Percentiles rank a stretch among this genome's conserved stretches.
Conservation (phyloP, 2,797 vertebrate genomes). For the Microhierax caerulescens region DNA sequence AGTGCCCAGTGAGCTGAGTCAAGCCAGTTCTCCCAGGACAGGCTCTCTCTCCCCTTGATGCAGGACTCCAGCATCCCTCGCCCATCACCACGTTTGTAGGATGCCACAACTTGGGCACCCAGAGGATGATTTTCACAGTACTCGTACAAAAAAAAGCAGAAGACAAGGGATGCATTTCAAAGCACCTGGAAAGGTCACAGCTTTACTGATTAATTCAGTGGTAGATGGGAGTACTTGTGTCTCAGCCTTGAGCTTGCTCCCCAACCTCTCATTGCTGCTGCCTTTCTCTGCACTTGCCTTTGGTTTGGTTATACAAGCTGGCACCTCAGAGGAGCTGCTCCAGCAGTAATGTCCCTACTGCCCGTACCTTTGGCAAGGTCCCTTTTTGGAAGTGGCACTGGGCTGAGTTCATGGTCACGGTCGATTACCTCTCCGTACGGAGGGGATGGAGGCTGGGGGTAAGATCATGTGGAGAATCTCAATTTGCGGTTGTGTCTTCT, state of each 20-base stretch:
- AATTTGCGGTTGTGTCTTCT: background rate
- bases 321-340: background rate
- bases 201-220: background rate
- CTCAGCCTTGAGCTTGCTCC: background rate
- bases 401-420: background rate
- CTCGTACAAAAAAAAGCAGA: background rate
- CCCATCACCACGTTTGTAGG: background rate
- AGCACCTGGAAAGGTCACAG: background rate
- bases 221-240: background rate
- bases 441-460: background rate
- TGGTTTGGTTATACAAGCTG: background rate
- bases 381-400: background rate
- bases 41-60: background rate
- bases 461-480: background rate
- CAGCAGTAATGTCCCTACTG: background rate
- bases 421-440: background rate
- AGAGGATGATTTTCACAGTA: background rate
- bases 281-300: background rate
- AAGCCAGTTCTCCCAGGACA: background rate
- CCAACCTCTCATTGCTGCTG: background rate
- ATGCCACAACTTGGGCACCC: background rate
- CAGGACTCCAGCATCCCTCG: background rate
- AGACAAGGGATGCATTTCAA: background rate
- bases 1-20: background rate
- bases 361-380: background rate